Evolutionary conservation across 2,888 invertebrate genomes (phyloP), one percentile per base, ranked within the genome.

Genomic region (Omphaloscelis lunosa): DNA sequence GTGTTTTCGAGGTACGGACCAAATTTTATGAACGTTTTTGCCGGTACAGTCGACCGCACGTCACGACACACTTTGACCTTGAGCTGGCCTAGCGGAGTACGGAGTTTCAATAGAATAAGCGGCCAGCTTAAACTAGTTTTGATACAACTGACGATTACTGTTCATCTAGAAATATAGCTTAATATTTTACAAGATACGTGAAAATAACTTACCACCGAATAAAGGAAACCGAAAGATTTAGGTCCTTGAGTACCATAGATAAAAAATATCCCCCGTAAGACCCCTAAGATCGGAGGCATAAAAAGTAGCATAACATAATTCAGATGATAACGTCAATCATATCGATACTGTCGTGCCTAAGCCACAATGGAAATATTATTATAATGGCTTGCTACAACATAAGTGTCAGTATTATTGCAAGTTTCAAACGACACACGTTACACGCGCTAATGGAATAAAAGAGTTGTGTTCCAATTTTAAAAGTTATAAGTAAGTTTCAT

Each of bases 241-340:
- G 12, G 4, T 41, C 11, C n/a, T 41, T 45, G 73, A 39, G 63
- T 34, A 27, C 20, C 17, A 51, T 27, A 62, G 66, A 67, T 74
- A 63, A 56, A 8, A 68, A 17, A 63, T 72, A 62, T 53, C 34
- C 53, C 45, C 23, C 17, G 20, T 58, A 58, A 79, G 39, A 79
- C 66, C 63, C 61, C 53, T 27, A 72, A 76, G 69, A 80, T 79
- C 61, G 8, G 67, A 48, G 75, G 71, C 63, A 74, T 59, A 72
- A 41, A 45, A 80, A 68, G 65, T 67, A 58, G 68, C 71, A 41
- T 72, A 51, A 34, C 41, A n/a, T 41, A 53, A 27, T 34, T 51
- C 68, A 84, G 59, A 65, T 67, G 87, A 87, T 87, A 87, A 84
- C 84, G 88, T 87, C 88, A 86, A 86, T 87, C 87, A 79, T 27